phyloP scores from a whole-genome alignment of 2,888 invertebrate genomes.

The Drosophila imparisetae region DNA sequence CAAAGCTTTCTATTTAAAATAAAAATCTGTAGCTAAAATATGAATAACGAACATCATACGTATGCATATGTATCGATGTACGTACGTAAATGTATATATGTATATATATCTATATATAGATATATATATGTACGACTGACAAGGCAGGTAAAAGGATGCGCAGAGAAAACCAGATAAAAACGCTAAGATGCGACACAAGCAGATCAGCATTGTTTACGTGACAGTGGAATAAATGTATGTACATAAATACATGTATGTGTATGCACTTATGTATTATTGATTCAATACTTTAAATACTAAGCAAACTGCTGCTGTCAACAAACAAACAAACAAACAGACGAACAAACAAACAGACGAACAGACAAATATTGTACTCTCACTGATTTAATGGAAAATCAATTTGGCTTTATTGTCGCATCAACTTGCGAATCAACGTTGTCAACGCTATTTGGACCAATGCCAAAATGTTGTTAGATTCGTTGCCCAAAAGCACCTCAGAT shows the following conservation, averaged over 20 bases:
- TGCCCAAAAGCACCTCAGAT: conserved; percentile 13
- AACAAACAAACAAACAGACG: background rate
- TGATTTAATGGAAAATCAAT: conserved; percentile 8
- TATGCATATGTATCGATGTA: background rate
- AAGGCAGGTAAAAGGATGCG: conserved; percentile 3
- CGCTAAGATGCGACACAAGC: background rate
- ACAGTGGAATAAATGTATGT: background rate
- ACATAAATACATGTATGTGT: background rate
- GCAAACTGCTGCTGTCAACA: background rate
- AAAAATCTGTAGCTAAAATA: conserved; percentile 56
- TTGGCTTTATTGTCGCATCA: conserved; percentile 5
- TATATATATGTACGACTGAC: background rate
- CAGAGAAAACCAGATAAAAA: background rate
- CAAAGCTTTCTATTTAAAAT: conserved; percentile 59
- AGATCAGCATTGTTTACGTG: conserved; percentile 6
- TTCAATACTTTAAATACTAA: conserved; percentile 5
- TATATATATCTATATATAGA: background rate
- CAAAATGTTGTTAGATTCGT: conserved; percentile 8
- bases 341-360: background rate
- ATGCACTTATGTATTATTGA: background rate
- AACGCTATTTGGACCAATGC: conserved; percentile 5
- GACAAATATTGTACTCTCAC: background rate
- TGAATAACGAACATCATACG: conserved; percentile 7
- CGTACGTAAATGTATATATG: too few relatives aligned
- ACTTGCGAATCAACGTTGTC: conserved; percentile 9